A percentile compares a stretch with the other conserved stretches of the same genome.
Evolutionary conservation across 2,113 vertebrate genomes (phyloP).

Genomic region (Larimichthys crocea): DNA sequence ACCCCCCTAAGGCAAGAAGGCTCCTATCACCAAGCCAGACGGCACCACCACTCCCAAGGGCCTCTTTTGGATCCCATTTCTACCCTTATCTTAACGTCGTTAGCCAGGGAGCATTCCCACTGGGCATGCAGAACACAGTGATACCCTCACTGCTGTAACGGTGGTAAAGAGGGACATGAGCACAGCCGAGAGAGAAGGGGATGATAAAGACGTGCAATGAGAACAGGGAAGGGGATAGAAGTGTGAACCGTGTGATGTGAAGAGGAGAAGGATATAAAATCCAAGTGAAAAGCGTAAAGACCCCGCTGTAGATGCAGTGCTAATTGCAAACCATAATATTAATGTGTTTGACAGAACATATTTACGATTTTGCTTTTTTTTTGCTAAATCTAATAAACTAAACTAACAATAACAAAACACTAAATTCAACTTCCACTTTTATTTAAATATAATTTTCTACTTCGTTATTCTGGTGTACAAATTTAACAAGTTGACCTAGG

Average conservation of each 20-base stretch:
- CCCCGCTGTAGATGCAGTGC: neutral
- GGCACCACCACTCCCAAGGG: slow-evolving; percentile 49
- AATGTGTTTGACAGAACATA: neutral
- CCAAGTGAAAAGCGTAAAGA: neutral
- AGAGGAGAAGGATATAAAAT: neutral
- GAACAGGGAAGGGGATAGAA: neutral
- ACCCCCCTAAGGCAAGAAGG: slow-evolving; percentile 36
- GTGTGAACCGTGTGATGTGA: neutral
- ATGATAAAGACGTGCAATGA: slow-evolving; percentile 8
- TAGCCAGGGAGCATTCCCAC: slow-evolving; percentile 49
- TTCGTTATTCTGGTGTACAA: no score
- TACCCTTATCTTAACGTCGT: slow-evolving; percentile 52
- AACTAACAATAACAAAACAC: no score
- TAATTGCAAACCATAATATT: neutral
- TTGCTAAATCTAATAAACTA: neutral
- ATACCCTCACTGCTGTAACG: slow-evolving; percentile 15
- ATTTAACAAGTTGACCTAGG: no score
- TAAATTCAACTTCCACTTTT: no score
- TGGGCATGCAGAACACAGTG: slow-evolving; percentile 44
- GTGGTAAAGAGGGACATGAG: slow-evolving; percentile 8
- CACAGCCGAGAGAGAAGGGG: neutral
- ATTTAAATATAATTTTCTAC: no score
- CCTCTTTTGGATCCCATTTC: slow-evolving; percentile 49
- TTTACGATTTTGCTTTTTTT: neutral
- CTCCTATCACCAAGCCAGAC: slow-evolving; percentile 36